These are phyloP conservation scores for Heliangelus exortis DNA, from an alignment of 2,797 vertebrate genomes.

Conservation along the genomic window DNA sequence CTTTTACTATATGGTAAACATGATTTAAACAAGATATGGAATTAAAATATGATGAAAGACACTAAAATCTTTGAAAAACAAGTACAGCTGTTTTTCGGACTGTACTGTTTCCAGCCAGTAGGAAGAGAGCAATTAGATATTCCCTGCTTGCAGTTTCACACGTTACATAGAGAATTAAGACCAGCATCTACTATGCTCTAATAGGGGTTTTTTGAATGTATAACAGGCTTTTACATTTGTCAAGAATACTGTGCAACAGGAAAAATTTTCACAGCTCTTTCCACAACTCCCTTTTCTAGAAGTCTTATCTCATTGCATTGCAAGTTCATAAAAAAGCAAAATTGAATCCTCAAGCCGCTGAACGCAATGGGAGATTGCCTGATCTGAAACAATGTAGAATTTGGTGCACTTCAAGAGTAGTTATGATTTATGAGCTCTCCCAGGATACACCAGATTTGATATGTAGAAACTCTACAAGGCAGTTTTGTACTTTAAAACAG, in stretches of 20 bases:
- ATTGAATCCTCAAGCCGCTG: neutral
- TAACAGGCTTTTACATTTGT: neutral
- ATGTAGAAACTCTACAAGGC: neutral
- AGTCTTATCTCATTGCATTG: neutral
- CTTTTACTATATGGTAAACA: neutral
- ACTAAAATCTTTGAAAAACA: neutral
- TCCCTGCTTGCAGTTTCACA: neutral
- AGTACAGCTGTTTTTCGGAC: neutral
- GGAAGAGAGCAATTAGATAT: neutral
- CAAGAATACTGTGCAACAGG: neutral
- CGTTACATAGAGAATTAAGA: neutral
- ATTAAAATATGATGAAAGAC: neutral
- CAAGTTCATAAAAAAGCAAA: neutral
- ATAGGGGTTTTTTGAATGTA: neutral
- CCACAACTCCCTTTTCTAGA: neutral
- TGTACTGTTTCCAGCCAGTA: neutral
- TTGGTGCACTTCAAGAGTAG: neutral
- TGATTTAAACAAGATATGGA: neutral
- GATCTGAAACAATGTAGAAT: neutral
- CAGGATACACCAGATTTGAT: neutral
- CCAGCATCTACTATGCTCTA: neutral
- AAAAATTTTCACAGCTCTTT: neutral
- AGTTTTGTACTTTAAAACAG: neutral
- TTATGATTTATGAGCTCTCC: neutral
- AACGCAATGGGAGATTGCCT: neutral